Base-by-base conservation (phyloP, 1,140 invertebrate genomes). In the Drosophila guanche region DNA sequence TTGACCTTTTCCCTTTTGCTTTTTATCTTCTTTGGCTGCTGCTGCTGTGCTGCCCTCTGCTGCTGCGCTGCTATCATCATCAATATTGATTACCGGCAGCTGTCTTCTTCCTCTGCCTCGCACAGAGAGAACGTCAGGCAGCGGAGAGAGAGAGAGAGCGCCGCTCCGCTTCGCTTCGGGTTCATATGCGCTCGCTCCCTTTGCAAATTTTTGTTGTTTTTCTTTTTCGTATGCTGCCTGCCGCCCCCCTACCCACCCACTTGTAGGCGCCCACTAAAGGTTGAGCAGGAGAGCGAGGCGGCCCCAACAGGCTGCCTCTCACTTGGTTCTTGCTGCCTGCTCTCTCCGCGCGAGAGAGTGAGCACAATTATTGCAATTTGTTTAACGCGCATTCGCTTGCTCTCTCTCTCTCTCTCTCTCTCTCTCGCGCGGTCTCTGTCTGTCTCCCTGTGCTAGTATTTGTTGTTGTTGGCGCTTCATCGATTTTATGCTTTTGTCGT, bases 41-140 rank as follows among this genome's bases (percentile, higher is more conserved):
- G 41, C 42, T 10, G 29, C 37, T 40, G 42, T 2, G 37, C 43
- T 33, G 29, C 2, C 29, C 29, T 33, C 33, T 42, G 53, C 40
- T 51, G 42, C 56, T 72, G 68, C 68, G 42, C 53, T 70, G 79
- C 75, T 81, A 72, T 80, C 70, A 85, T 85, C 81, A 86, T 85
- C 84, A 88, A 88, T 88, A 88, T 88, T 88, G 83, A 88, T 88
- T 88, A 88, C 83, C 83, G 83, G 83, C 83, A 88, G 83, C 83
- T 86, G 83, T 88, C 83, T 37, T 37, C 33, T 12, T 37, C 33
- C 33, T 37, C 33, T 37, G 33, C 25, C 77, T 70, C 55, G 41
- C 61, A 53, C 43, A 74, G 48, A 27, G 45, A 52, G 29, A 71
- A 45, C 4, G 47, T 20, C 33, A 22, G 23, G 29, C 23, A 20